Evolutionary conservation across 1,140 invertebrate species (phyloP).

Genomic region (Drosophila teissieri): DNA sequence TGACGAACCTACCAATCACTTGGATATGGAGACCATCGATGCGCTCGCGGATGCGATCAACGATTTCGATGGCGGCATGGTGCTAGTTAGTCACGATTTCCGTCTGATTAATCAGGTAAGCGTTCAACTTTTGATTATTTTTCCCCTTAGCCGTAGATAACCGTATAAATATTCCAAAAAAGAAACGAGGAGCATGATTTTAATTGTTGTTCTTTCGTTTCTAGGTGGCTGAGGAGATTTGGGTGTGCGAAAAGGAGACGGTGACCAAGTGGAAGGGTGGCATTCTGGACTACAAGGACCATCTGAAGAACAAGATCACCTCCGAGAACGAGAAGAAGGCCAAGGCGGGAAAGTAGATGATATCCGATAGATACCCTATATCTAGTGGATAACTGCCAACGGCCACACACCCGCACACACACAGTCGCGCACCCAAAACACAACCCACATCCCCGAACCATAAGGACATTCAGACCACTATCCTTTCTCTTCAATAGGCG

Average conservation of each 20-base stretch:
- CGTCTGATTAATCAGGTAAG: conserved; percentile 97
- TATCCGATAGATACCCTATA: conserved; percentile 8
- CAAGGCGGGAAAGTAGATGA: conserved; percentile 65
- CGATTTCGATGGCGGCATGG: conserved; percentile 99
- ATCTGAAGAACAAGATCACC: conserved; percentile 88
- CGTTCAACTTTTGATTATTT: not conserved
- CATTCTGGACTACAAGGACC: conserved; percentile 98
- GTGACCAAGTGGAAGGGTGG: conserved; percentile 98
- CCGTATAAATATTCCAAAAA: too few relatives aligned
- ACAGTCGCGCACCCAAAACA: conserved; percentile 10
- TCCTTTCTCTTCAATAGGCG: conserved; percentile 15
- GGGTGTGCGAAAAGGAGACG: conserved; percentile 98
- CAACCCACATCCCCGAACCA: conserved; percentile 5
- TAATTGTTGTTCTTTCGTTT: not conserved
- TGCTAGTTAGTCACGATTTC: conserved; percentile 98
- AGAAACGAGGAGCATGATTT: not conserved
- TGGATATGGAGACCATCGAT: conserved; percentile 99
- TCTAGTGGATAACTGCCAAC: conserved; percentile 11
- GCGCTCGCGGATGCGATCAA: conserved; percentile 98
- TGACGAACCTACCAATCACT: conserved; percentile 99
- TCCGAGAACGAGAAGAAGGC: conserved; percentile 79
- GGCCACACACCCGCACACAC: conserved; percentile 18
- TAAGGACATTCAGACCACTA: conserved; percentile 27
- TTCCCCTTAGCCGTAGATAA: too few relatives aligned
- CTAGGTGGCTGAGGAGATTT: conserved; percentile 99